Conservation (phyloP, 1,140 invertebrate genomes). For the Camponotus vicinus region DNA sequence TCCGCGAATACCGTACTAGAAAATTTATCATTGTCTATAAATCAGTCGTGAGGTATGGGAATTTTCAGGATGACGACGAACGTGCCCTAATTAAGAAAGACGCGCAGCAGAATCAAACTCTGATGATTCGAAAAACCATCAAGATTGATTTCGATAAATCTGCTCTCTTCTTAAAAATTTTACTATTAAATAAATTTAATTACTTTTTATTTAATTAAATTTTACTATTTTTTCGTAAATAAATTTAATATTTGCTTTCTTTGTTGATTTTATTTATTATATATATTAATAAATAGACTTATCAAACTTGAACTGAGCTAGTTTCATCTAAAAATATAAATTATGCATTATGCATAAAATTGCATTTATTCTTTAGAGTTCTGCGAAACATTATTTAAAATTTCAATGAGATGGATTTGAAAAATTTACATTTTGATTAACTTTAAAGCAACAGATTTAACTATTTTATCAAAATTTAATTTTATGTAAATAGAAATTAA, state of each 20-base stretch:
- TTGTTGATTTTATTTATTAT: not conserved
- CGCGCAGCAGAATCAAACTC: not conserved
- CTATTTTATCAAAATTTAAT: not conserved
- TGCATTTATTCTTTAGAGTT: slow-evolving; percentile 24
- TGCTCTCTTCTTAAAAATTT: not conserved
- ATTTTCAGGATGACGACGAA: slow-evolving; percentile 36
- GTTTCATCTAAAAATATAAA: not conserved
- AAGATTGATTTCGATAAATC: slow-evolving; percentile 2
- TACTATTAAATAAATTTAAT: too few species aligned
- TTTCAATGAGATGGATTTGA: slow-evolving; percentile 11
- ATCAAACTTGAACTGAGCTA: not conserved
- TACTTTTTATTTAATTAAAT: not conserved
- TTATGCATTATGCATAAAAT: slow-evolving; percentile 12
- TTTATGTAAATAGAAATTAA: slow-evolving; percentile 42
- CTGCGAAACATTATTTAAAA: slow-evolving; percentile 5
- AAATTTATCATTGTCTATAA: slow-evolving; percentile 79
- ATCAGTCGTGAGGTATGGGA: slow-evolving; percentile 66
- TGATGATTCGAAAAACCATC: not conserved
- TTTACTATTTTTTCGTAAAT: not conserved
- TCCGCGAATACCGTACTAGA: slow-evolving; percentile 48
- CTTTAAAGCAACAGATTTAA: slow-evolving; percentile 37
- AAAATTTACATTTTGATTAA: slow-evolving; percentile 51
- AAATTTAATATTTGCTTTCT: not conserved
- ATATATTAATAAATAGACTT: not conserved
- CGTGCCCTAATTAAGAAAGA: slow-evolving; percentile 33